Conservation (phyloP, 2,113 vertebrate species). For the Todiramphus saurophagus region DNA sequence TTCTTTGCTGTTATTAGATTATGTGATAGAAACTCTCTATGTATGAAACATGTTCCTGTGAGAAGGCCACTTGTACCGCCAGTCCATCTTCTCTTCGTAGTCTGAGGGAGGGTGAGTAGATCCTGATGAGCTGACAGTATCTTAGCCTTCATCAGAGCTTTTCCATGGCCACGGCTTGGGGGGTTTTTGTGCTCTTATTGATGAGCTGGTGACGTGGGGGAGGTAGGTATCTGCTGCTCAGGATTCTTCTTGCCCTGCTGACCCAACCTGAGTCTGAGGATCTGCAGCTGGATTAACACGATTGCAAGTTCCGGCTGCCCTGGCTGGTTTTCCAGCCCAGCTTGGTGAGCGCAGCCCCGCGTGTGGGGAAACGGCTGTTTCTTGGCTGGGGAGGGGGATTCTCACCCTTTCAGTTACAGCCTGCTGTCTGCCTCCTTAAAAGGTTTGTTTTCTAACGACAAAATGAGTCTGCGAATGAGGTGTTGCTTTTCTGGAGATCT, state of each 20-base stretch:
- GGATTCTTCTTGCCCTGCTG: neutral
- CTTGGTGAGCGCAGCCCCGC: neutral
- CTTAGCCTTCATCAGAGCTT: neutral
- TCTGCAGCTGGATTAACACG: neutral
- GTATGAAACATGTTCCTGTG: neutral
- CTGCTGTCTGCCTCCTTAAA: neutral
- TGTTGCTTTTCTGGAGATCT: conserved; percentile 46
- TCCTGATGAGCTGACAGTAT: neutral
- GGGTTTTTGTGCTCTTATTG: neutral
- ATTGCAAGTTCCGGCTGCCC: neutral
- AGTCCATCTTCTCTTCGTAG: neutral
- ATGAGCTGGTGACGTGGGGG: neutral
- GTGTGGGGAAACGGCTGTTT: neutral
- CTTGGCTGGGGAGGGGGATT: neutral
- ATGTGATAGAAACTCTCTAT: neutral
- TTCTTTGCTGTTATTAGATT: conserved; percentile 3
- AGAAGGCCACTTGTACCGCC: neutral
- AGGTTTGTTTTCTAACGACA: neutral
- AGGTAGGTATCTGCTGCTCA: neutral
- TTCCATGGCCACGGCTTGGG: neutral
- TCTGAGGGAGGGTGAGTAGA: neutral
- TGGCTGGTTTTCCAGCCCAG: neutral
- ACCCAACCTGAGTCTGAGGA: neutral
- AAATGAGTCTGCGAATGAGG: neutral
- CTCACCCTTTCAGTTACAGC: neutral